Conservation (phyloP, 2,888 invertebrate species). For the Drosophila mimetica region DNA sequence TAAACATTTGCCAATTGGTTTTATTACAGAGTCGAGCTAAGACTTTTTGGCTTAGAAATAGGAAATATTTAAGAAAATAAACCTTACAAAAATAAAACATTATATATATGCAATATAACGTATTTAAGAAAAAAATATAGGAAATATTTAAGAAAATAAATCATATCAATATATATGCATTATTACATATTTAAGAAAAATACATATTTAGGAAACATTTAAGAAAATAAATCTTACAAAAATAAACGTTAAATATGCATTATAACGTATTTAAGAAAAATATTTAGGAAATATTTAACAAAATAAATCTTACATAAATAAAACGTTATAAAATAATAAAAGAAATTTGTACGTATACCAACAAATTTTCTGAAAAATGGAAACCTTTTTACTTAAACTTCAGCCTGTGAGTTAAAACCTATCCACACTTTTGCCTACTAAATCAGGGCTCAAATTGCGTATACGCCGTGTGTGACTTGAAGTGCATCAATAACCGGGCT, state of each 20-base stretch:
- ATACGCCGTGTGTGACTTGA: conserved; percentile 30
- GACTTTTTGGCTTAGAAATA: neutral
- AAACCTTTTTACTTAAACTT: neutral
- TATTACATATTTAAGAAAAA: no score
- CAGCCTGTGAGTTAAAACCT: neutral
- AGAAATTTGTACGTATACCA: neutral
- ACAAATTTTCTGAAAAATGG: neutral
- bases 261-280: no score
- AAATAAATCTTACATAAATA: neutral
- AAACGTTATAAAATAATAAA: neutral
- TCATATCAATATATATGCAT: no score
- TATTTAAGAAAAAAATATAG: no score
- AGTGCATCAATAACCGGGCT: conserved; percentile 58
- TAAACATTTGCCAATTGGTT: neutral
- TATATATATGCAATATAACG: no score
- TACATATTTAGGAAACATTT: neutral
- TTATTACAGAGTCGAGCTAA: neutral
- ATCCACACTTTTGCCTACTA: neutral
- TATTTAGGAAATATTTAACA: no score
- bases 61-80: neutral
- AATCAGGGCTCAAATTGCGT: conserved; percentile 20
- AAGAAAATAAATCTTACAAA: neutral
- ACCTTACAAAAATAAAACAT: neutral
- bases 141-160: no score
- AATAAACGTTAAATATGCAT: no score